Percentiles rank a stretch among this genome's conserved stretches.
Conservation (phyloP, 2,888 invertebrate species). For the Cheilosia variabilis region DNA sequence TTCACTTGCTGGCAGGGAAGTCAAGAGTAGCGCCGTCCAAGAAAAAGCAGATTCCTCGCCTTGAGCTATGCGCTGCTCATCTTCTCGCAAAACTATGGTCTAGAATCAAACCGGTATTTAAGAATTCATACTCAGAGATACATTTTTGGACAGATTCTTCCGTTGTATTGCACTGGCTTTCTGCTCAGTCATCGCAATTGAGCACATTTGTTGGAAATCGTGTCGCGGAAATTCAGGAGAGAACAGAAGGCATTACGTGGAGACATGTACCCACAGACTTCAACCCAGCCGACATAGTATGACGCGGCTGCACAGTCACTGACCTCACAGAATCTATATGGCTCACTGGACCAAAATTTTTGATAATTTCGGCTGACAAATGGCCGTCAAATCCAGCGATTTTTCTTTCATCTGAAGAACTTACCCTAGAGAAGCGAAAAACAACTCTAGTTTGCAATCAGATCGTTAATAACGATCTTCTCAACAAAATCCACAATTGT, state of each 20-base stretch:
- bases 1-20: conserved; percentile 36
- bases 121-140: background rate
- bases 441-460: background rate
- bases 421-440: too few species aligned
- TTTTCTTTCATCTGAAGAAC: too few species aligned
- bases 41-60: conserved; percentile 47
- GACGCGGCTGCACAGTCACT: too few species aligned
- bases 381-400: too few species aligned
- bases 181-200: conserved; percentile 33
- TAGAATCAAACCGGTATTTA: background rate
- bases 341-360: conserved; percentile 44
- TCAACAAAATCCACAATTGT: conserved; percentile 3
- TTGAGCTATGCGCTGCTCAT: conserved; percentile 65
- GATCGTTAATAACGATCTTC: background rate
- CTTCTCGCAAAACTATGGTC: conserved; percentile 51
- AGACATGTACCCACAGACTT: too few species aligned
- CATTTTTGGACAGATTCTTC: conserved; percentile 67
- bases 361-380: background rate
- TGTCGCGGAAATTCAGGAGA: conserved; percentile 56
- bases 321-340: conserved; percentile 26
- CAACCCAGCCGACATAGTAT: too few species aligned
- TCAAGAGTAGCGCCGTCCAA: conserved; percentile 69
- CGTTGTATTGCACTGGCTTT: conserved; percentile 65
- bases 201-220: conserved; percentile 69
- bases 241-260: background rate